Percentiles rank a stretch among this genome's conserved stretches.
Evolutionary conservation across 2,888 invertebrate genomes (phyloP).

Genomic region (Troilus luridus): DNA sequence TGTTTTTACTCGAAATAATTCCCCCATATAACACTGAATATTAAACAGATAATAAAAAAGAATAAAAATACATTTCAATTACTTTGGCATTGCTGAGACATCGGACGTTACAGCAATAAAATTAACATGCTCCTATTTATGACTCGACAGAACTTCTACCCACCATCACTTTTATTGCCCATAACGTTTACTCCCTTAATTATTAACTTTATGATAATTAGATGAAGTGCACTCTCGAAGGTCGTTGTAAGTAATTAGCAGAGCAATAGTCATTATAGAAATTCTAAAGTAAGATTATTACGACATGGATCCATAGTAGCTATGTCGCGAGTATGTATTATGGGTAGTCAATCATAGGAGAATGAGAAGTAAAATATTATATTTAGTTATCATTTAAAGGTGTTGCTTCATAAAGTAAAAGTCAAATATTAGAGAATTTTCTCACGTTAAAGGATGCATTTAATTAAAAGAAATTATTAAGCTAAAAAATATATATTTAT

Average conservation of each 20-base stretch:
- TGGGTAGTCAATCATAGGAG: background rate
- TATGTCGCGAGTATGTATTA: background rate
- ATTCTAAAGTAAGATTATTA: background rate
- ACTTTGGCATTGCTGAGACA: background rate
- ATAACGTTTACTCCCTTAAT: slow-evolving; percentile 28
- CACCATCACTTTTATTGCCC: slow-evolving; percentile 32
- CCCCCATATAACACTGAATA: slow-evolving; percentile 5
- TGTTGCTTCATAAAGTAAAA: background rate
- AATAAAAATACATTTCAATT: background rate
- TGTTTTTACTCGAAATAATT: background rate
- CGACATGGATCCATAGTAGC: background rate
- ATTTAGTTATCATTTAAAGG: too few species aligned
- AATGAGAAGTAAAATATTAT: background rate
- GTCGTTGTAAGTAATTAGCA: slow-evolving; percentile 21
- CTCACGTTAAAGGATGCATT: too few species aligned
- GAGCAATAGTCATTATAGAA: slow-evolving; percentile 21
- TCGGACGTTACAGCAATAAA: slow-evolving; percentile 38
- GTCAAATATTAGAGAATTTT: background rate
- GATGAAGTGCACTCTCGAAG: background rate
- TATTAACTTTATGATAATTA: slow-evolving; percentile 31
- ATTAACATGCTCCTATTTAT: slow-evolving; percentile 49
- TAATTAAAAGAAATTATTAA: too few species aligned
- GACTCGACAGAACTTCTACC: slow-evolving; percentile 35
- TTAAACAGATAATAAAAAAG: background rate
- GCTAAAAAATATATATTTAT: too few species aligned